phyloP scores from a whole-genome alignment of 2,888 invertebrate genomes.

The Vesta saturnalis region DNA sequence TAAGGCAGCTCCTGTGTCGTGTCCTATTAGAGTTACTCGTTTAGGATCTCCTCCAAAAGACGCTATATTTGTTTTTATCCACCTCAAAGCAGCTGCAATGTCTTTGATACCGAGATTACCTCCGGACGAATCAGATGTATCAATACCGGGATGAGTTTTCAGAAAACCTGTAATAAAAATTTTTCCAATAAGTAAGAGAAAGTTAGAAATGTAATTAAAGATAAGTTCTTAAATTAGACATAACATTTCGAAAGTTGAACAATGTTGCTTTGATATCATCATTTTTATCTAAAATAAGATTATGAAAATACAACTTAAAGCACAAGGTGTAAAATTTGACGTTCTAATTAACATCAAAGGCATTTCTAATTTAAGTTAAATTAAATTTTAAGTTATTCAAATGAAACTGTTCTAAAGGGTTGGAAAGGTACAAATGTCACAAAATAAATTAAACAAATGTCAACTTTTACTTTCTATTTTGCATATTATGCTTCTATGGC shows the following conservation, averaged over 20 bases:
- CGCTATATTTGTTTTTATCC: conserved; percentile 85
- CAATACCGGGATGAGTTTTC: conserved; percentile 63
- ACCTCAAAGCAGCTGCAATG: conserved; percentile 81
- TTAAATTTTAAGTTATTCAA: conserved; percentile 11
- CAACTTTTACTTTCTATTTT: background rate
- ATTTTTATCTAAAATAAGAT: conserved; percentile 1
- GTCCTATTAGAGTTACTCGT: conserved; percentile 84
- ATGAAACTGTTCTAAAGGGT: background rate
- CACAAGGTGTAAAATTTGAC: conserved; percentile 6
- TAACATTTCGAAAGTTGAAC: too few relatives aligned
- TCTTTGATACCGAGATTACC: conserved; percentile 85
- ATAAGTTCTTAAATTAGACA: too few relatives aligned
- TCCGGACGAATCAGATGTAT: conserved; percentile 61
- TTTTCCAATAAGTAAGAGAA: too few relatives aligned
- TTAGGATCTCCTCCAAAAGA: conserved; percentile 90
- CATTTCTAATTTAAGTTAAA: conserved; percentile 9
- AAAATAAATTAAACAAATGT: background rate
- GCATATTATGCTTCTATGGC: background rate
- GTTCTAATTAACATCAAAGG: conserved; percentile 10
- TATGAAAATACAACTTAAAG: conserved; percentile 3
- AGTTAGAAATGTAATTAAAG: too few relatives aligned
- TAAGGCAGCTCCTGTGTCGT: conserved; percentile 87
- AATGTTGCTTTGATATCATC: background rate
- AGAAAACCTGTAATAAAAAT: conserved; percentile 65
- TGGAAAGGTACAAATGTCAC: background rate